A percentile compares a stretch with the other conserved stretches of the same genome.
Conservation (phyloP, 2,113 vertebrate genomes). For the Vanacampus margaritifer region DNA sequence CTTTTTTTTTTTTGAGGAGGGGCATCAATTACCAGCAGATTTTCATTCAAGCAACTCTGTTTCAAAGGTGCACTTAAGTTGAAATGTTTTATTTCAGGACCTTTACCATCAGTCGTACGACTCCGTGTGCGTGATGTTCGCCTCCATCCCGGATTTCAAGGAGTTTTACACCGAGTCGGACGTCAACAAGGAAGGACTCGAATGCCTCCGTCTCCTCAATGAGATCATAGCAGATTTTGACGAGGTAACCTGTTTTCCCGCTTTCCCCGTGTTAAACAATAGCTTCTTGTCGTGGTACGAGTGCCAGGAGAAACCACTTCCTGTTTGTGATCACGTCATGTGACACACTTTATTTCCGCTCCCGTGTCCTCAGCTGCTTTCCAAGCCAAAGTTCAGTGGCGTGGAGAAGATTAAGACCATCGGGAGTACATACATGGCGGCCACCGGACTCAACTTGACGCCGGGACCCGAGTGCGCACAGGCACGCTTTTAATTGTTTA, state of each 20-base stretch:
- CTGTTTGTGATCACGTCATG: background rate
- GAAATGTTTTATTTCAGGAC: slow-evolving; percentile 72
- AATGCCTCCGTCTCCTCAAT: slow-evolving; percentile 93
- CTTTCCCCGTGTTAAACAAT: background rate
- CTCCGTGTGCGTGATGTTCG: slow-evolving; percentile 97
- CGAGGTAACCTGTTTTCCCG: slow-evolving; percentile 73
- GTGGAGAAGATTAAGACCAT: slow-evolving; percentile 99
- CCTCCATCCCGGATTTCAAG: slow-evolving; percentile 97
- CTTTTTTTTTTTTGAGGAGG: background rate
- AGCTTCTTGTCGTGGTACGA: no score
- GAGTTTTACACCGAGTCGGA: slow-evolving; percentile 98
- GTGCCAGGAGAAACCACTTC: background rate
- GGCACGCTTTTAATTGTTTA: slow-evolving; percentile 61
- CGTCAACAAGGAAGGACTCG: slow-evolving; percentile 96
- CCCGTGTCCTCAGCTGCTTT: slow-evolving; percentile 78
- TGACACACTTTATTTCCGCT: background rate
- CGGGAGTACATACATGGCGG: slow-evolving; percentile 99
- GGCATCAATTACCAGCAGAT: background rate
- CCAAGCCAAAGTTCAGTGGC: slow-evolving; percentile 96
- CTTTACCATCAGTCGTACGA: slow-evolving; percentile 97
- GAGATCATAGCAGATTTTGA: slow-evolving; percentile 98
- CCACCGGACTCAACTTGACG: slow-evolving; percentile 88
- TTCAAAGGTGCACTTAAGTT: background rate
- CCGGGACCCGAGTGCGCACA: slow-evolving; percentile 86
- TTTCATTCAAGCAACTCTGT: background rate